Base-by-base conservation (phyloP, 1,140 invertebrate species). In the Agraylea sexmaculata region DNA sequence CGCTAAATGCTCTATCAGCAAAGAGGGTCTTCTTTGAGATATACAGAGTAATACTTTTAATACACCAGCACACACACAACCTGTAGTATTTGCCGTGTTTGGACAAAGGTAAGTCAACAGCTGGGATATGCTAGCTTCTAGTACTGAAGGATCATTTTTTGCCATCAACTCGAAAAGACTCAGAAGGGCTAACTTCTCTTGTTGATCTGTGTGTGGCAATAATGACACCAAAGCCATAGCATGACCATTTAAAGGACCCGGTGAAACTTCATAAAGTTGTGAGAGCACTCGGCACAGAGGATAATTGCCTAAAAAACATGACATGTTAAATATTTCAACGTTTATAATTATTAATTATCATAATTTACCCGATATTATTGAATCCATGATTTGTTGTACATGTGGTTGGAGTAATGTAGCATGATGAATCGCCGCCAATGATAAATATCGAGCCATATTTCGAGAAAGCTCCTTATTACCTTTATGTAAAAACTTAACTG, bases 401-500 rank as follows among this genome's bases (percentile, higher is more conserved):
- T 92, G 85, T 34, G 81, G 74, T 42, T 86, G 83, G 12, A 95
- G 60, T 43, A 92, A 61, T 43, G 79, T 75, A 17, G 87, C 82
- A 64, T 91, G 87, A 54, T 92, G 85, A 34, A 91, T 87, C 32
- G 88, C 88, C n/a, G 87, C 88, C 40, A 95, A 63, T 1, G 87
- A 90, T 11, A 95, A 65, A 62, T 95, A 94, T 35, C 86, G 84
- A 33, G 88, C 86, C 64, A 93, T 81, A 62, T 89, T 91, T 27
- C 86, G 65, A 1, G 83, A 83, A 30, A 95, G 68, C 58, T 94
- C 89, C 47, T 77, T 74, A 58, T 93, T 93, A 13, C 86, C 85
- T 64, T 87, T 86, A 50, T 87, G 80, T 19, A 95, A 65, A 57
- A 92, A 90, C 61, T 90, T 87, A 0, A 95, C 86, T 3, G 87